Evolutionary conservation across 2,113 vertebrate species (phyloP), one percentile per base, ranked within the genome.

Genomic region (Periophthalmodon schlosseri): DNA sequence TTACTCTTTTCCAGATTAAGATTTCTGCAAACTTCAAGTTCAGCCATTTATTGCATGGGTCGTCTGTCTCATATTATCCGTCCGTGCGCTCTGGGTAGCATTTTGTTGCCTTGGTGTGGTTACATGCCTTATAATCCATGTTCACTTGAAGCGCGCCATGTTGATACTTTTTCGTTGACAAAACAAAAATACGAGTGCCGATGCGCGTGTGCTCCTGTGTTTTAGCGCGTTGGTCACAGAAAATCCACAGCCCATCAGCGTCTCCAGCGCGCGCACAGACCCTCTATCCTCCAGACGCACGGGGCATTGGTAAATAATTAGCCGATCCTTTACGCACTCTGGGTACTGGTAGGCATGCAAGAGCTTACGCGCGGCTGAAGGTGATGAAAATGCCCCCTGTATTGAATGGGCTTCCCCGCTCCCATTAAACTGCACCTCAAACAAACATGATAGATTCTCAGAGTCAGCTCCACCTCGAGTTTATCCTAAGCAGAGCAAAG

Each of bases 11-110:
- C 96, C 86, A 96, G 93, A 91, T 93, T 97, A 87, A 95, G 89
- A 92, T 96, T 96, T 91, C 96, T 97, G 90, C 95, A 96, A 77
- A 98, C 95, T 95, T 97, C 96, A 85, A 97, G 94, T 92, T 97
- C 96, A 94, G 96, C 97, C 97, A 98, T 98, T 86, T 91, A 94
- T 93, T 88, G 90, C 79, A 76, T 82, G 75, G 85, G 74, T 82
- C 74, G 69, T 28, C 60, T 77, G 58, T 75, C 79, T 92, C 77
- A 89, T 49, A 50, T 46, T 75, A 49, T 90, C 76, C 81, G 70
- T 72, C 86, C 84, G 76, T 92, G 81, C 82, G 81, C 81, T 73
- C 83, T 77, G 68, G 75, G 28, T 68, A 84, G 84, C 69, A 61
- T 86, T 72, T 49, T 72, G 68, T 52, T 52, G 46, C 79, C 72